Evolutionary conservation across 2,888 invertebrate species (phyloP), one percentile per base, ranked within the genome.

Genomic region (Acleris sparsana): DNA sequence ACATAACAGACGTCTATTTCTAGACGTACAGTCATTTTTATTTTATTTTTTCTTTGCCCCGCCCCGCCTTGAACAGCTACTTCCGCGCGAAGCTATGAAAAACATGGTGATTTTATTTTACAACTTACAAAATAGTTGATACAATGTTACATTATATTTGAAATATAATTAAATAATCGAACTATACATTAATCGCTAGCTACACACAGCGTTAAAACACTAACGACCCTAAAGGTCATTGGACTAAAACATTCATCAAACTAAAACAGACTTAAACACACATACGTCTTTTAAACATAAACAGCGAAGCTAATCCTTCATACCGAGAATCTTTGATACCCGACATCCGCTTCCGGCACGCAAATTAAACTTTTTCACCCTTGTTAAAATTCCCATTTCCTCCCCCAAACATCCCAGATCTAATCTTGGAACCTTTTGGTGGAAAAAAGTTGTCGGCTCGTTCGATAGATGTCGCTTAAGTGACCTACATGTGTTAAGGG

Each of bases 351-450:
- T 53, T 43, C 29, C 57, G 52, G 20, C 29, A 18, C 20, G 43
- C 56, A 53, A 56, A 66, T 66, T 66, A 61, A 66, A 61, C 65
- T 66, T 66, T 60, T 52, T 46, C 57, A 62, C 71, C 72, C 75
- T 73, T 73, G 75, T 76, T 76, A 77, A 76, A 78, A 72, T 75
- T 72, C 69, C 71, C 71, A 70, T 73, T 75, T 73, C 77, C 70
- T 56, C 68, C 71, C 67, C 71, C 73, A 75, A 74, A 75, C 73
- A 74, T 73, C 61, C 63, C 57, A 69, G 72, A 75, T 74, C 71
- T 71, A 71, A 76, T 77, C 76, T 73, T 67, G 65, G 59, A 64
- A 61, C 69, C 69, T 64, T 69, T 63, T 56, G 46, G 59, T 59
- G 46, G 39, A 33, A 63, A 68, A 57, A 63, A 67, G 61, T 69